Base-by-base conservation (phyloP, 1,140 invertebrate genomes). In the Acromyrmex echinatior region DNA sequence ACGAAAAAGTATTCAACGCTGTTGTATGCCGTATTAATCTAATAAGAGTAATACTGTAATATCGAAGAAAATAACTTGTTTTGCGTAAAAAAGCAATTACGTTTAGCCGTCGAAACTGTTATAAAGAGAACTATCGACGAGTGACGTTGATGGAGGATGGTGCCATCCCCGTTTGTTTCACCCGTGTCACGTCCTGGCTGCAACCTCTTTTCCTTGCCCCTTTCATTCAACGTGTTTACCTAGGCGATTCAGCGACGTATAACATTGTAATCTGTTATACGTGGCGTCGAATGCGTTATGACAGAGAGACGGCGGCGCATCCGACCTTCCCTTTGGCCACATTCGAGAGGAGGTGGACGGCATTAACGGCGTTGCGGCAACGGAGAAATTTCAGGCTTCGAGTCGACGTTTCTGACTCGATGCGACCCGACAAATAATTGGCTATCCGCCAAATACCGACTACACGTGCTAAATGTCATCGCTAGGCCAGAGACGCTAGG, bases 341-440 rank as follows among this genome's bases (percentile, higher is more conserved):
- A 45, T 28, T 51, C 7, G 49, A 53, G 35, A 51, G 56, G n/a
- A 45, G 18, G n/a, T 3, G 53, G 16, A 35, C 14, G 60, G 66
- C 53, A 56, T 3, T 58, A 80, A 58, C 78, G 56, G 65, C 53
- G 85, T 25, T 68, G 51, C 21, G 53, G 70, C 71, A 62, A 31
- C 49, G 65, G 65, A 39, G 86, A 81, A 82, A 86, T 86, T 86
- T 86, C 63, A 60, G 49, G 63, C 53, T 79, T 63, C 35, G 56
- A 77, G 58, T 31, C 87, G 35, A 77, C 88, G 74, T 76, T 87
- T 87, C 74, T 78, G 74, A 65, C 28, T 66, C 86, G 86, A 84
- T 68, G 49, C 58, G 60, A 82, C 1, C 66, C 74, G 76, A 87
- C 88, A 53, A 90, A 87, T 85, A 87, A 90, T 90, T 90, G 89